Conservation (phyloP, 2,888 invertebrate species). For the Ormyrus rosae region DNA sequence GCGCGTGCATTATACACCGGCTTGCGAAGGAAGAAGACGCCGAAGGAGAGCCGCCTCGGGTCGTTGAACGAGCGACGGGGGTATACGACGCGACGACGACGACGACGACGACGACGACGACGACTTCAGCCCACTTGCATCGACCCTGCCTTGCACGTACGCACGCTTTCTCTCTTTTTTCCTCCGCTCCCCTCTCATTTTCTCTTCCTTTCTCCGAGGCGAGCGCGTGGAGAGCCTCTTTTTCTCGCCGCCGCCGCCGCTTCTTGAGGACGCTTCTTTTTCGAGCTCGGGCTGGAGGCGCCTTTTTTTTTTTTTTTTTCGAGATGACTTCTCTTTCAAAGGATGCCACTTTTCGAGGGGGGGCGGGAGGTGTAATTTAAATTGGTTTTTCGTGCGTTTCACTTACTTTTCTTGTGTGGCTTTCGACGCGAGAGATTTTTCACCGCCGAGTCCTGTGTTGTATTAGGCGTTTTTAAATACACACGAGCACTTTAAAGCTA, state of each 20-base stretch:
- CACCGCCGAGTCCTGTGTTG: too few relatives aligned
- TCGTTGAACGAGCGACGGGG: slow-evolving; percentile 72
- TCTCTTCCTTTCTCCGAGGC: slow-evolving; percentile 40
- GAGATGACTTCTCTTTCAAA: neutral
- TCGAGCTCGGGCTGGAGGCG: neutral
- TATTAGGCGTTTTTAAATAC: too few relatives aligned
- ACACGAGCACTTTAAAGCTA: too few relatives aligned
- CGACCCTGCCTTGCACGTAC: slow-evolving; percentile 59
- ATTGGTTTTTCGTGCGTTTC: too few relatives aligned
- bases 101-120: neutral
- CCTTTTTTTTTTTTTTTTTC: neutral
- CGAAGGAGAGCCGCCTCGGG: slow-evolving; percentile 57
- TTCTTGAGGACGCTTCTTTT: neutral
- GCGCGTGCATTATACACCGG: neutral
- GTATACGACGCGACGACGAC: slow-evolving; percentile 53
- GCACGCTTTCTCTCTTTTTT: slow-evolving; percentile 34
- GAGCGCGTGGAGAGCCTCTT: slow-evolving; percentile 15
- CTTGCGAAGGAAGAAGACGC: neutral
- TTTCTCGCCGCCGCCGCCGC: slow-evolving; percentile 1
- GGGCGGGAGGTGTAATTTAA: too few relatives aligned
- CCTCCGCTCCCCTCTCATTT: slow-evolving; percentile 25
- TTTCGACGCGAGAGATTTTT: too few relatives aligned
- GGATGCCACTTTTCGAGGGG: too few relatives aligned
- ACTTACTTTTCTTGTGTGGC: too few relatives aligned
- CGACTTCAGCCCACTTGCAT: slow-evolving; percentile 58